Evolutionary conservation across 2,888 invertebrate genomes (phyloP), one percentile per base, ranked within the genome.

Genomic region (Tetanocera ferruginea): DNA sequence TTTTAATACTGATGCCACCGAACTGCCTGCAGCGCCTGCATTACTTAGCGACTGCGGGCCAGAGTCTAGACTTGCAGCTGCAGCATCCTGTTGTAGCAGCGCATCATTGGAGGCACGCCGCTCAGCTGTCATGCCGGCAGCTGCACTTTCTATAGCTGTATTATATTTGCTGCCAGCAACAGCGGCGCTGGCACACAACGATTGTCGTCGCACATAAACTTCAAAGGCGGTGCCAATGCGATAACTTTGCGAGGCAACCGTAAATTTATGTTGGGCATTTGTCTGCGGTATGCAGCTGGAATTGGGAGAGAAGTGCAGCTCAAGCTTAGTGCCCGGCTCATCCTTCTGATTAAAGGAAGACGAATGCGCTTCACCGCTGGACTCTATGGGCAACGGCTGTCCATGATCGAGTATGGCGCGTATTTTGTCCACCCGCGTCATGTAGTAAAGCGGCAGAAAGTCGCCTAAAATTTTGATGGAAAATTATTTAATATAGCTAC

Each of bases 341-440:
- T 90, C 90, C 70, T 90, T 90, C 72, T 89, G 88, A 76, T 86
- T 87, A 57, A 81, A 76, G 1, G 82, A 79, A 5, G 82, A 77
- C 0, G 86, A 83, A 49, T 85, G 86, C 2, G 85, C 81, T 60
- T 89, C 89, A 37, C 82, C 81, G 11, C 84, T 86, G 57, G 85
- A 83, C 72, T 89, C 89, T 49, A 89, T 84, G 1, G 90, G 89
- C 25, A 90, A 76, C 2, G 90, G 90, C 78, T 90, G 90, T 0
- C 90, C 90, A 19, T 89, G 87, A 83, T 90, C 90, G 37, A 90
- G 83, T 52, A 90, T 90, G 1, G 89, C 88, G 3, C 90, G 87
- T 70, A 90, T 90, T 81, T 90, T 90, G 79, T 90, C 90, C 28
- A 89, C 90, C 1, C 90, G 83, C 5, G 89, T 90, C 82, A 89